phyloP scores from a whole-genome alignment of 1,140 invertebrate species.

The Lethocerus indicus region DNA sequence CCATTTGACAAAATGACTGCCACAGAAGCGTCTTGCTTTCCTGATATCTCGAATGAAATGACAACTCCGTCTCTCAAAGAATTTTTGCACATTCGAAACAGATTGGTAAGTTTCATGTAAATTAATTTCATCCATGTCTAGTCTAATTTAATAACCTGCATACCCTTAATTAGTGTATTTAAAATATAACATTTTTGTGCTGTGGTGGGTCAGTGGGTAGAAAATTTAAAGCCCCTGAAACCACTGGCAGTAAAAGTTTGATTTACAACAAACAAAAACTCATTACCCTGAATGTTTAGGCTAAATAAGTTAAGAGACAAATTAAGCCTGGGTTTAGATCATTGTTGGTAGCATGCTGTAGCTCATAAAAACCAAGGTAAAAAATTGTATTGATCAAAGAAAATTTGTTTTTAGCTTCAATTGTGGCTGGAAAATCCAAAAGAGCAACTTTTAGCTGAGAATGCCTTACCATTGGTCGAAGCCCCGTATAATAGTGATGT shows the following conservation, averaged over 20 bases:
- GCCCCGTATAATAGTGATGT: constrained; percentile 84
- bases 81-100: constrained; percentile 84
- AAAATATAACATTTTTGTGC: too few species aligned
- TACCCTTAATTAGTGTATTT: too few species aligned
- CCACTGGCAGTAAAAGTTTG: too few species aligned
- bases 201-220: too few species aligned
- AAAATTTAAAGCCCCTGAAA: too few species aligned
- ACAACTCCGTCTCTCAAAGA: constrained; percentile 72
- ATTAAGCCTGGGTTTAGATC: too few species aligned
- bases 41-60: constrained; percentile 63
- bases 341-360: too few species aligned
- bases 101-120: constrained; percentile 53
- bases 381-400: neutral
- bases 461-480: constrained; percentile 65
- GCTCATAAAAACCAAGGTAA: too few species aligned
- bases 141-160: neutral
- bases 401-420: constrained; percentile 45
- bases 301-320: too few species aligned
- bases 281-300: too few species aligned
- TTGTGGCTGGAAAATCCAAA: constrained; percentile 95
- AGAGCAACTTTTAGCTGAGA: constrained; percentile 71
- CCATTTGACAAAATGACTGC: constrained; percentile 91
- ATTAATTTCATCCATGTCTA: neutral
- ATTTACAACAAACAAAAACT: too few species aligned
- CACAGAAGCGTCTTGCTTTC: constrained; percentile 83